Conservation (phyloP, 2,797 vertebrate species). For the Phrynocephalus forsythii region DNA sequence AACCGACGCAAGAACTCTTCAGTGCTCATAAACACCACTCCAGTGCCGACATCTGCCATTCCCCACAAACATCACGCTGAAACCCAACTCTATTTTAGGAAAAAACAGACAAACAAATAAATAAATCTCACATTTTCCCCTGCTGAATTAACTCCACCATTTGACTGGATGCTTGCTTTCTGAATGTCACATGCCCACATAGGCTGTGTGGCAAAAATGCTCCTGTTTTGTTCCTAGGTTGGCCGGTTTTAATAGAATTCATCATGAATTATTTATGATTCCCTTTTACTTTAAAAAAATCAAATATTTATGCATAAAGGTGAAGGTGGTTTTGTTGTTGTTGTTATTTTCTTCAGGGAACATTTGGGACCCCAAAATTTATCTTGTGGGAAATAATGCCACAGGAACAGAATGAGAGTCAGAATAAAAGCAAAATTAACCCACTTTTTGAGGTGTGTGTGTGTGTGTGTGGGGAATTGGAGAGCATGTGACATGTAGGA, state of each 20-base stretch:
- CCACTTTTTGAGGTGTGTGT: too few relatives aligned
- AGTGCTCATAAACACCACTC: slow-evolving; percentile 3
- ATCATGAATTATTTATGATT: slow-evolving; percentile 70
- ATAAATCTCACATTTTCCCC: background rate
- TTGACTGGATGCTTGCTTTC: rapidly evolving
- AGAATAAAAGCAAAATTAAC: too few relatives aligned
- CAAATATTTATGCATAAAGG: slow-evolving; percentile 47
- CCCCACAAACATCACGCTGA: background rate
- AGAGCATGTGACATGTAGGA: too few relatives aligned
- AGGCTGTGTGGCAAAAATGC: background rate
- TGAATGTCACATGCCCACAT: background rate
- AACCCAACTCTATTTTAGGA: background rate
- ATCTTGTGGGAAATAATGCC: background rate
- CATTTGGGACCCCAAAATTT: background rate
- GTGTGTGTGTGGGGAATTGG: too few relatives aligned
- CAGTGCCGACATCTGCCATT: slow-evolving; percentile 35
- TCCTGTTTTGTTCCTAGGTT: slow-evolving; percentile 50
- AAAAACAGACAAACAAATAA: background rate
- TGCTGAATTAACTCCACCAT: background rate
- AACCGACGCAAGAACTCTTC: slow-evolving; percentile 47
- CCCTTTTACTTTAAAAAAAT: slow-evolving; percentile 62
- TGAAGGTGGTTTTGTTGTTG: slow-evolving; percentile 17
- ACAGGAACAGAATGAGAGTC: too few relatives aligned
- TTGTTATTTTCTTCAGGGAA: background rate
- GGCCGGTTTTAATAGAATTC: slow-evolving; percentile 60